Base-by-base conservation (phyloP, 2,113 vertebrate genomes). In the Macaca nemestrina region DNA sequence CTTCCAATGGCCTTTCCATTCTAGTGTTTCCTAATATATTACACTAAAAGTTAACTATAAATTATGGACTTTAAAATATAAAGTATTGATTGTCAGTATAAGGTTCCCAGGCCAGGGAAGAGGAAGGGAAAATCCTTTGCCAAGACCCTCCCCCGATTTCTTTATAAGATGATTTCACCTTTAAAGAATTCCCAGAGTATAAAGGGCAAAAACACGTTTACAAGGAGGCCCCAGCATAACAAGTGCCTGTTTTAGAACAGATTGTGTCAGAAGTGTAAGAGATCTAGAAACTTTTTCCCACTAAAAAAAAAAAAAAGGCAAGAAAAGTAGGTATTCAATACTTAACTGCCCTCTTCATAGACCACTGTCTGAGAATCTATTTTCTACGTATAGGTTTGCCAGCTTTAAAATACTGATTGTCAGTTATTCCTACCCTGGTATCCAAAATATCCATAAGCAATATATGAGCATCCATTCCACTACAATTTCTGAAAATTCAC, bases 221-320 rank as follows among this genome's bases (percentile, higher is more conserved):
- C 18, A 67, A 30, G 43, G 27, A 79, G 17, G 22, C 6, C 52
- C 64, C 67, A 89, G 64, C 13, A 17, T 27, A 27, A 45, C 25
- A 89, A 92, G 38, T 6, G 7, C 12, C 11, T 25, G 75, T 89
- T 90, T 55, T 30, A 57, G 17, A 38, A 64, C 30, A 78, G 43
- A 92, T 32, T 92, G 30, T 67, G 67, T 78, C 73, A 73, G 76
- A 57, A 7, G 72, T 68, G 0, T 88, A 86, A 52, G 27, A 94
- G 55, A 75, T 48, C 2, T 88, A 75, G 61, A 92, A 75, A 78
- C 20, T 20, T 95, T 45, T 52, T 13, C 72, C 52, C 38, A n/a
- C n/a, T 92, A 96, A 67, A 48, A 95, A 82, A 88, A 88, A 97
- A 67, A 48, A 95, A 82, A 88, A 88, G 38, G 32, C 16, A 75